Percentiles rank a stretch among this genome's conserved stretches.
Conservation (phyloP, 2,888 invertebrate genomes). For the Endomychus coccineus region DNA sequence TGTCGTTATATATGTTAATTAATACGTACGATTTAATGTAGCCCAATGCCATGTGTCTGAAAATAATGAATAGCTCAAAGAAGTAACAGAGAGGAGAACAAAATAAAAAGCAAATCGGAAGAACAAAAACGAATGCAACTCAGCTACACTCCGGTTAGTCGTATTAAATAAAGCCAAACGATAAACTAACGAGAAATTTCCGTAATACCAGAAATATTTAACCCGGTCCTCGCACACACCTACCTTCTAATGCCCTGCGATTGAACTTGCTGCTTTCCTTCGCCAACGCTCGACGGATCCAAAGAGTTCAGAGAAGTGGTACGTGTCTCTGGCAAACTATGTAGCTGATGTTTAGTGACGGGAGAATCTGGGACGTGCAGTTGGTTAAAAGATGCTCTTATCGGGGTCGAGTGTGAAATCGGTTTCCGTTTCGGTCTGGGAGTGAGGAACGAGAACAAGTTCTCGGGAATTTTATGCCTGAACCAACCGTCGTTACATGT, state of each 20-base stretch:
- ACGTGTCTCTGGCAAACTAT: constrained; percentile 31
- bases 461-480: constrained; percentile 10
- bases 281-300: constrained; percentile 29
- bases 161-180: too few relatives aligned
- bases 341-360: constrained; percentile 25
- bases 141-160: too few relatives aligned
- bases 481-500: constrained; percentile 28
- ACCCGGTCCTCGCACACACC: too few relatives aligned
- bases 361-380: constrained; percentile 31
- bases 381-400: constrained; percentile 23
- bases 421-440: constrained; percentile 48
- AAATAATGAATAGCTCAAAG: constrained; percentile 18
- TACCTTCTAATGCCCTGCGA: constrained; percentile 32
- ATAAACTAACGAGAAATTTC: constrained; percentile 3
- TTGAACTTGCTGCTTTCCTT: constrained; percentile 26
- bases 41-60: constrained; percentile 41
- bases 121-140: too few relatives aligned
- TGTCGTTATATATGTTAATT: too few relatives aligned
- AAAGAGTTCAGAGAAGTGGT: constrained; percentile 37
- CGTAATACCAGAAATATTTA: too few relatives aligned
- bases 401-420: constrained; percentile 28
- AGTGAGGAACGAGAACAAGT: constrained; percentile 51
- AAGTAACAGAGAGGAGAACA: constrained; percentile 11
- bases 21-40: constrained; percentile 36
- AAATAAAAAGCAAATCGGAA: constrained; percentile 16